Conservation (phyloP, 2,888 invertebrate species). For the Drosophila nr. perissopoda region DNA sequence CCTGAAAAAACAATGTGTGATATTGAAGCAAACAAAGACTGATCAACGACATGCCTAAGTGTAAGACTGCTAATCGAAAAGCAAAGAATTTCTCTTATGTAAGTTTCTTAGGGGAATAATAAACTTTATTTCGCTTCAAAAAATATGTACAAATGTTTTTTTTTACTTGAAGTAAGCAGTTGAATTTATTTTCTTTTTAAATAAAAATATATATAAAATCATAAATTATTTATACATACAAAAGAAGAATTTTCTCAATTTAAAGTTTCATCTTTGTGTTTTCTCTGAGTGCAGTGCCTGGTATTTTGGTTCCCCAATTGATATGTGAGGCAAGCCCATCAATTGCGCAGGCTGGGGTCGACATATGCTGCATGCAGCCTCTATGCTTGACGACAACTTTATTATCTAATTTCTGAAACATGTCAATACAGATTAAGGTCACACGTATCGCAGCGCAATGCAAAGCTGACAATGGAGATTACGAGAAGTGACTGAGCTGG, state of each 20-base stretch:
- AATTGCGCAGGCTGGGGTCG: conserved; percentile 39
- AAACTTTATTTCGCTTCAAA: not conserved
- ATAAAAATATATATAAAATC: not conserved
- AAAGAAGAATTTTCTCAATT: not conserved
- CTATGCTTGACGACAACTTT: conserved; percentile 57
- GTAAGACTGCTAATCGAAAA: not conserved
- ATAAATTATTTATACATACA: not conserved
- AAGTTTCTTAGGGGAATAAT: not conserved
- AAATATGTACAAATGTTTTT: not conserved
- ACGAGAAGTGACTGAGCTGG: conserved; percentile 39
- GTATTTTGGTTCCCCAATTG: conserved; percentile 29
- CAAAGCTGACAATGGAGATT: conserved; percentile 75
- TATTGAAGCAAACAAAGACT: not conserved
- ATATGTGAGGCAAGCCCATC: conserved; percentile 61
- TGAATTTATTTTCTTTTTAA: not conserved
- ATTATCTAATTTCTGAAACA: conserved; percentile 77
- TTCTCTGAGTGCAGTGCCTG: not conserved
- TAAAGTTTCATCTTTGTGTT: not conserved
- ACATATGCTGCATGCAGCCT: conserved; percentile 22
- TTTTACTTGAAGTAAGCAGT: not conserved
- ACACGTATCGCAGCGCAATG: conserved; percentile 70
- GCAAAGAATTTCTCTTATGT: not conserved
- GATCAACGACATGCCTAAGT: not conserved
- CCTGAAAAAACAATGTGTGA: not conserved
- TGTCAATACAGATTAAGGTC: conserved; percentile 82